Evolutionary conservation across 2,797 vertebrate species (phyloP), one percentile per base, ranked within the genome.

Genomic region (Dendrocincla tyrannina): DNA sequence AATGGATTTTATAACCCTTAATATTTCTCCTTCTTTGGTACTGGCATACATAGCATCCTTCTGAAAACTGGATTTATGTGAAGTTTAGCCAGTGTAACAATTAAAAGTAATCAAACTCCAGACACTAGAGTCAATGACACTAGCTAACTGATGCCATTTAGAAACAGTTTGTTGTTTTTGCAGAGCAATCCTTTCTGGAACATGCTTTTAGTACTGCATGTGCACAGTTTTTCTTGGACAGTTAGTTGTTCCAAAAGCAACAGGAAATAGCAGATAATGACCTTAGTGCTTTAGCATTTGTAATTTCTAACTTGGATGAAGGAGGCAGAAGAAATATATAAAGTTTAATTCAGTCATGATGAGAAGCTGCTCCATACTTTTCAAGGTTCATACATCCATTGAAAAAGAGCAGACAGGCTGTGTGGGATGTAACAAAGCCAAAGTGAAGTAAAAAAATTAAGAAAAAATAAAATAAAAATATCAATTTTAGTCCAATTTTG

Each of bases 201-300:
- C 49, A 41, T 63, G 42, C 92, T 92, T 91, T 91, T 60, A 66
- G 94, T 72, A 88, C 91, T 85, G 41, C 56, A 95, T 86, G 92
- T 23, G 14, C 75, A 59, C 64, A 90, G 76, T 56, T 86, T 92
- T 95, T 87, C 88, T 95, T 91, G 94, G 92, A 93, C 60, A 88
- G 62, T 60, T 75, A 82, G 84, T 23, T 87, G 91, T 53, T 96
- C 91, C 93, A 95, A 97, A 93, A 95, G 88, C 95, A 97, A 97
- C 96, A 97, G 97, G 97, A 98, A 98, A 98, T 82, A 94, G 93
- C 89, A 87, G 91, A 94, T 47, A 86, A 84, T 96, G 97, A 96
- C 93, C 94, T 75, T 97, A 78, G 17, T 94, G 84, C 60, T 89
- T 67, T 53, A 89, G 86, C 53, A 81, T 92, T 79, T 78, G 72